Conservation (phyloP, 2,888 invertebrate genomes). For the Aleiodes testaceus region DNA sequence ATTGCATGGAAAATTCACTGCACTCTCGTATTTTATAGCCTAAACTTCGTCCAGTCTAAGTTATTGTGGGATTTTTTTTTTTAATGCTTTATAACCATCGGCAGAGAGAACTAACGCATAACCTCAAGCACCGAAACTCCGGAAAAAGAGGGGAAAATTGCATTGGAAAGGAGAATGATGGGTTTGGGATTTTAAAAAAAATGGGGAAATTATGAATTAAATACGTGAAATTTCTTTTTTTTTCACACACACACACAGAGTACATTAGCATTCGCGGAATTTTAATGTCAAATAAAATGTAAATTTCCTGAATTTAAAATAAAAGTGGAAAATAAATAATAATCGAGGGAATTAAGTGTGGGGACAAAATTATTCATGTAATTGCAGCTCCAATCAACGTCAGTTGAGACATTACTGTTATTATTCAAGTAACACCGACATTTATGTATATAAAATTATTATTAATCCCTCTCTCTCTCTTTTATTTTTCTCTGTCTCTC, state of each 20-base stretch:
- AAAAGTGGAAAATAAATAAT: too few species aligned
- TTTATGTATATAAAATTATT: conserved; percentile 26
- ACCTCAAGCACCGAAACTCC: too few species aligned
- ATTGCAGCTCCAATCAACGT: conserved; percentile 29
- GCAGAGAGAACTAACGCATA: too few species aligned
- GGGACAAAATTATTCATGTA: conserved; percentile 19
- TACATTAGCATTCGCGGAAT: too few species aligned
- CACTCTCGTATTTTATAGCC: conserved; percentile 18
- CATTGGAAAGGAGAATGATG: too few species aligned
- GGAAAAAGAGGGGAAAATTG: too few species aligned
- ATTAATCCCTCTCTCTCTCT: neutral
- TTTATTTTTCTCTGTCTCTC: neutral
- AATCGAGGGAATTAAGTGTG: neutral
- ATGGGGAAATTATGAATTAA: too few species aligned
- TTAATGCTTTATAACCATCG: conserved; percentile 56
- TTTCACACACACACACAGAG: too few species aligned
- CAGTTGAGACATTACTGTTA: conserved; percentile 30
- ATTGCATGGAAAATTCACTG: conserved; percentile 14
- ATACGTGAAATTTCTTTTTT: too few species aligned
- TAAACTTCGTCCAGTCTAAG: conserved; percentile 53
- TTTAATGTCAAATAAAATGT: too few species aligned
- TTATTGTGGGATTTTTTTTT: conserved; percentile 67
- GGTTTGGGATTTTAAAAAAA: too few species aligned
- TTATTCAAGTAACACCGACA: conserved; percentile 22
- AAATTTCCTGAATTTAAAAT: too few species aligned